phyloP scores from a whole-genome alignment of 2,113 vertebrate genomes.

The Cyprinodon brontotheroides region DNA sequence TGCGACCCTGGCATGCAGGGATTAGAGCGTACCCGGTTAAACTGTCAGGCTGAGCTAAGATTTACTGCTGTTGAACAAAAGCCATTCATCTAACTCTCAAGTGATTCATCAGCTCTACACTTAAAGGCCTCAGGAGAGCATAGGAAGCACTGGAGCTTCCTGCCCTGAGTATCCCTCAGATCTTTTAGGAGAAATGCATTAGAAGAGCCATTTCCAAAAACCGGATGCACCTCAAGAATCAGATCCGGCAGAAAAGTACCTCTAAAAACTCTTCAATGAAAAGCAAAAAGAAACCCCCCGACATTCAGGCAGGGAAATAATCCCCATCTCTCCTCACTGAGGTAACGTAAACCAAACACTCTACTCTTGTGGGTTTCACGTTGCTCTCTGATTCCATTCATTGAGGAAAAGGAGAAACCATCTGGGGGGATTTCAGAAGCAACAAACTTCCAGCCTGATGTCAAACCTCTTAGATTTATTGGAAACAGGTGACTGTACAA shows the following conservation, averaged over 20 bases:
- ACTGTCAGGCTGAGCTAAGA: slow-evolving; percentile 61
- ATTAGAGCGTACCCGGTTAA: slow-evolving; percentile 55
- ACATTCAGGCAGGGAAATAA: slow-evolving; percentile 1
- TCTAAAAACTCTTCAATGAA: slow-evolving; percentile 4
- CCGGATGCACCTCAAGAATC: neutral
- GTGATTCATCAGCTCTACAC: slow-evolving; percentile 70
- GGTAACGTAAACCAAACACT: slow-evolving; percentile 35
- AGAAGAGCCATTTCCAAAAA: neutral
- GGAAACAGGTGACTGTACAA: slow-evolving; percentile 69
- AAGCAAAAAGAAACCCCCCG: neutral
- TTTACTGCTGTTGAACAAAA: slow-evolving; percentile 70
- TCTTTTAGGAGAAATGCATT: slow-evolving; percentile 6
- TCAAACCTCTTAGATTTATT: slow-evolving; percentile 57
- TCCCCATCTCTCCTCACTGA: slow-evolving; percentile 13
- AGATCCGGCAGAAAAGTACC: neutral
- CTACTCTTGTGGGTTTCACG: slow-evolving; percentile 27
- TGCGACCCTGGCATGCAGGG: slow-evolving; percentile 60
- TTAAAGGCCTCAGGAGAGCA: slow-evolving; percentile 39
- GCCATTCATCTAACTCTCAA: slow-evolving; percentile 51
- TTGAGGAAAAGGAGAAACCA: slow-evolving; percentile 34
- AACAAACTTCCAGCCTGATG: slow-evolving; percentile 43
- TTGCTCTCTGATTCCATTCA: slow-evolving; percentile 13
- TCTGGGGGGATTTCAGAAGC: slow-evolving; percentile 33
- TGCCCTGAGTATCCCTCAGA: slow-evolving; percentile 4
- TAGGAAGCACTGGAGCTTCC: slow-evolving; percentile 30